Base-by-base conservation (phyloP, 2,888 invertebrate species). In the Tribolium freemani region DNA sequence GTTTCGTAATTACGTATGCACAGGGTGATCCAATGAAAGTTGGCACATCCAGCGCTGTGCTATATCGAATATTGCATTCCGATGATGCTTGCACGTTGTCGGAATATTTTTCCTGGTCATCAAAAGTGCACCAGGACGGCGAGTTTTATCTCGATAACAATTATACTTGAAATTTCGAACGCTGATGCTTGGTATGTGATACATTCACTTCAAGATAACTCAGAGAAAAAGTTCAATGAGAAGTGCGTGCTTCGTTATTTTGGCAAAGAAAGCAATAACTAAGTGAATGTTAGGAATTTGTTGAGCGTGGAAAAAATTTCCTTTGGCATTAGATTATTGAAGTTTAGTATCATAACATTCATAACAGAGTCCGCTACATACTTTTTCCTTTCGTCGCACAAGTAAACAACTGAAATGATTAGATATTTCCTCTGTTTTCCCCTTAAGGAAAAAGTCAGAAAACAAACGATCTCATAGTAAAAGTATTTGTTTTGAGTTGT, bases 1-100 rank as follows among this genome's bases (percentile, higher is more conserved):
- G 26, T 61, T 61, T 61, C 26, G 2, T 48, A 48, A 61, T 61
- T 61, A 61, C 61, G 61, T 26, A 63, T 50, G 63, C 63, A 63
- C 63, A 50, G 63, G 63, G 51, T 51, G 63, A 31, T 50, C 50
- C 30, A 50, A 50, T 63, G 10, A 61, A 61, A 26, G 26, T 38
- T 38, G n/a, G 38, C 38, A 38, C 38, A 38, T 38, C 8, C 38
- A 38, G 38, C 9, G 8, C 26, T 38, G 38, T n/a, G 8, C 38
- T 38, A 38, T 8, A n/a, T 38, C n/a, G 26, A 26, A 26, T 38
- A 38, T 8, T 48, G 48, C 48, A 48, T 48, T 48, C 48, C 48
- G 11, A 48, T 48, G 48, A 48, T 48, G 48, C 48, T 11, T 48
- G 8, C 48, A 16, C 11, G 26, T 26, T 26, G 26, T 26, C 26